A percentile compares a stretch with the other conserved stretches of the same genome.
Evolutionary conservation across 2,797 vertebrate species (phyloP).

Genomic region (Aphelocoma californica): DNA sequence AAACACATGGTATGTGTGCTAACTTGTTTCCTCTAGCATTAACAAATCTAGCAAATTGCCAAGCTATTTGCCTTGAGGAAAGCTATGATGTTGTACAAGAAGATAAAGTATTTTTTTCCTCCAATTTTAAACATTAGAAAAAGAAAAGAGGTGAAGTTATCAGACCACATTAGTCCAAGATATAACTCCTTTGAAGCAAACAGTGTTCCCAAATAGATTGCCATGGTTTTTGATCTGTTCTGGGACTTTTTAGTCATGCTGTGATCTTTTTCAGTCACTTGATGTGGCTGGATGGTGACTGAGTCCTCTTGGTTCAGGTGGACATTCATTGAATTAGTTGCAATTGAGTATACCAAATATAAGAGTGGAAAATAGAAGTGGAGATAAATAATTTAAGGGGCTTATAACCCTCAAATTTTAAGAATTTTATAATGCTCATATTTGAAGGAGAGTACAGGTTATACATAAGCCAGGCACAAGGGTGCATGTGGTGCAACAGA

Average conservation of each 20-base stretch:
- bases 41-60: conserved; percentile 71
- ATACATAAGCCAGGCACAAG: neutral
- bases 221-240: neutral
- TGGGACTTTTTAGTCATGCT: neutral
- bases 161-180: neutral
- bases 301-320: neutral
- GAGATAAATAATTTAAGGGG: neutral
- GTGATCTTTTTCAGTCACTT: neutral
- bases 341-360: neutral
- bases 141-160: conserved; percentile 36
- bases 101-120: conserved; percentile 65
- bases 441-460: neutral
- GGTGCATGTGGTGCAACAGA: neutral
- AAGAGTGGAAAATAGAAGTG: neutral
- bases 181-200: neutral
- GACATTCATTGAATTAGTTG: neutral
- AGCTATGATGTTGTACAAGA: conserved; percentile 58
- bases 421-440: neutral
- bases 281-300: neutral
- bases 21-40: conserved; percentile 75
- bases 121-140: conserved; percentile 58
- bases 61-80: conserved; percentile 67
- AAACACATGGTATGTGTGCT: conserved; percentile 68
- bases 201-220: neutral
- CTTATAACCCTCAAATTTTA: neutral